Percentiles rank a stretch among this genome's conserved stretches.
These are phyloP conservation scores for Sus cebifrons DNA, from an alignment of 2,797 vertebrate genomes.

Conservation along the genomic window DNA sequence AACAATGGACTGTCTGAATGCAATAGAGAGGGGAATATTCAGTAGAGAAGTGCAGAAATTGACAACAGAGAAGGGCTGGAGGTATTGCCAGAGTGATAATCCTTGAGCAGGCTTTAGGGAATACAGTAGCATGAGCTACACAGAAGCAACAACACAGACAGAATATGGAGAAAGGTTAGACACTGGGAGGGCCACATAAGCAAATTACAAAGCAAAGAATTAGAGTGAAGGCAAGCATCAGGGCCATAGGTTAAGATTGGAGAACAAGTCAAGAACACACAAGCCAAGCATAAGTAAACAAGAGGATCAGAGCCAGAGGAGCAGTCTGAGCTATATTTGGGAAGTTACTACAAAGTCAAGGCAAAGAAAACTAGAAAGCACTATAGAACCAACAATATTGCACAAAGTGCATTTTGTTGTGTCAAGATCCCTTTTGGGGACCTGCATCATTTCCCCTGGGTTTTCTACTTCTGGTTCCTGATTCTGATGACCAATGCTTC, in stretches of 20 bases:
- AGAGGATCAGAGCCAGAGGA: background rate
- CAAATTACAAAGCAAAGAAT: background rate
- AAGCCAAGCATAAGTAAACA: background rate
- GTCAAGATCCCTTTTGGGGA: background rate
- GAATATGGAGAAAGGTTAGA: background rate
- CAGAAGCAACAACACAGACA: background rate
- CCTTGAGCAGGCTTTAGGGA: background rate
- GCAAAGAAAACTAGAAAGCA: background rate
- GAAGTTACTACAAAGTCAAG: background rate
- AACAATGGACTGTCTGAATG: background rate
- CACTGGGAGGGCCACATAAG: background rate
- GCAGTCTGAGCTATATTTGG: background rate
- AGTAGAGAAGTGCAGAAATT: background rate
- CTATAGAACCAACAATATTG: fast-evolving
- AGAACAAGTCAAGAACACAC: background rate
- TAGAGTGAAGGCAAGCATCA: background rate
- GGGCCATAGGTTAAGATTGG: background rate
- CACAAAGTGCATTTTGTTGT: background rate
- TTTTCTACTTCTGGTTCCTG: background rate
- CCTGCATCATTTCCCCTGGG: background rate
- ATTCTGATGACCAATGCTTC: background rate
- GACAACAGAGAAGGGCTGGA: background rate
- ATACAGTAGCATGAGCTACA: background rate
- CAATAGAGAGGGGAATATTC: background rate
- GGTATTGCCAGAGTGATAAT: background rate